Base-by-base conservation (phyloP, 2,888 invertebrate genomes). In the Quadroppia sp. region DNA sequence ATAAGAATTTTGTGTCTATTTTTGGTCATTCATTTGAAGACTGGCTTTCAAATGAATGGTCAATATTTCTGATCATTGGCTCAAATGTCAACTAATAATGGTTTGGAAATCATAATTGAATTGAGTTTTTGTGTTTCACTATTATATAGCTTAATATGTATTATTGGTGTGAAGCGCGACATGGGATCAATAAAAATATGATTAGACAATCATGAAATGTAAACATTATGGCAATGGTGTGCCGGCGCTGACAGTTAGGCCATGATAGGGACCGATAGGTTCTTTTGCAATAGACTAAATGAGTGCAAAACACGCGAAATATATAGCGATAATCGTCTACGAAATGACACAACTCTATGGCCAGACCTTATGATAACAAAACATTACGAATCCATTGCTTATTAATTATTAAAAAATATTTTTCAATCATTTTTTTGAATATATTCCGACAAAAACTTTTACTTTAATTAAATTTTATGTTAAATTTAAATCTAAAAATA, bases 161-260 rank as follows among this genome's bases (percentile, higher is more conserved):
- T 25, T 53, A 53, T 7, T 11, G 53, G 53, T 53, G 30, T 32
- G 61, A 67, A 42, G 9, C 1, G 67, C 42, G 42, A 23, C 67
- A 23, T 9, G 67, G 67, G 67, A 67, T 67, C 67, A 67, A 67
- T 67, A 67, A 67, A 67, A 67, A 42, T 67, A 67, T 67, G 67
- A 67, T 67, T 67, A 42, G 36, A 13, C 42, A 67, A 67, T 67
- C 67, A 67, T 67, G 67, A 67, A 67, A 67, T 42, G 67, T 67
- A 67, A 67, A 67, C 67, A 67, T 67, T 67, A 67, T 67, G 42
- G n/a, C 67, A 36, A n/a, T n/a, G n/a, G n/a, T n/a, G n/a, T n/a
- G n/a, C n/a, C n/a, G 9, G 42, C 42, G n/a, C 67, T 40, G 40
- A 23, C 67, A 67, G 25, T 15, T 11, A 59, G n/a, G 50, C 20